Percentiles rank a stretch among this genome's conserved stretches.
phyloP scores from a whole-genome alignment of 2,113 vertebrate genomes.

The Bostrychus sinensis region DNA sequence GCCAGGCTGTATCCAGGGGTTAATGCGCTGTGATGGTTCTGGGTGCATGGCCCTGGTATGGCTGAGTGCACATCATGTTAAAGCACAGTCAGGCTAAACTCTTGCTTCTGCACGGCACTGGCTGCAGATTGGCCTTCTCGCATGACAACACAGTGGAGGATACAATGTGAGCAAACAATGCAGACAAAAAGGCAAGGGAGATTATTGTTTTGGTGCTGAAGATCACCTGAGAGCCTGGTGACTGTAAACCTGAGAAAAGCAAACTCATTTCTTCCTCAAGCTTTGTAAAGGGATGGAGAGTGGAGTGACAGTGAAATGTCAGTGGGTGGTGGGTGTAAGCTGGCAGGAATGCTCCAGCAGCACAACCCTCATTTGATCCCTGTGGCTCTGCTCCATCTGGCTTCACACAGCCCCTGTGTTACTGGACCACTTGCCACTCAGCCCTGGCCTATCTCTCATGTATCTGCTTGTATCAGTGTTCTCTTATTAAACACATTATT shows the following conservation, averaged over 20 bases:
- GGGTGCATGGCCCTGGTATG: conserved; percentile 46
- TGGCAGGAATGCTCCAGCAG: conserved; percentile 56
- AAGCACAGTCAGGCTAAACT: conserved; percentile 55
- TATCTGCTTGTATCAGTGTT: conserved; percentile 27
- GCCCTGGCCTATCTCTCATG: conserved; percentile 40
- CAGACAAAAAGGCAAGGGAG: conserved; percentile 24
- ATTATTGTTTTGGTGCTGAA: conserved; percentile 35
- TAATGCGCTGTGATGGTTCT: conserved; percentile 60
- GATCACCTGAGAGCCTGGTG: conserved; percentile 22
- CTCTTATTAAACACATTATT: conserved; percentile 42
- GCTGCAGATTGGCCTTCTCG: conserved; percentile 51
- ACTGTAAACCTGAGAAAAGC: conserved; percentile 46
- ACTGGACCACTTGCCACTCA: conserved; percentile 50
- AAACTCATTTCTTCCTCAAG: conserved; percentile 55
- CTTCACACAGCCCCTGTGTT: conserved; percentile 57
- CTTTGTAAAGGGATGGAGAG: conserved; percentile 28
- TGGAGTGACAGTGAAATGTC: conserved; percentile 43
- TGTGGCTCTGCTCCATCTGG: conserved; percentile 69
- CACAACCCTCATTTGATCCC: conserved; percentile 65
- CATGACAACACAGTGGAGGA: conserved; percentile 42
- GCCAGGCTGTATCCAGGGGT: conserved; percentile 50
- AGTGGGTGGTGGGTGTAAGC: conserved; percentile 57
- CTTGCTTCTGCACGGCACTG: conserved; percentile 34
- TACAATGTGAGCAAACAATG: conserved; percentile 43
- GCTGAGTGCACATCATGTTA: conserved; percentile 64